A percentile compares a stretch with the other conserved stretches of the same genome.
Evolutionary conservation across 2,113 vertebrate species (phyloP).

Genomic region (Clupea harengus): DNA sequence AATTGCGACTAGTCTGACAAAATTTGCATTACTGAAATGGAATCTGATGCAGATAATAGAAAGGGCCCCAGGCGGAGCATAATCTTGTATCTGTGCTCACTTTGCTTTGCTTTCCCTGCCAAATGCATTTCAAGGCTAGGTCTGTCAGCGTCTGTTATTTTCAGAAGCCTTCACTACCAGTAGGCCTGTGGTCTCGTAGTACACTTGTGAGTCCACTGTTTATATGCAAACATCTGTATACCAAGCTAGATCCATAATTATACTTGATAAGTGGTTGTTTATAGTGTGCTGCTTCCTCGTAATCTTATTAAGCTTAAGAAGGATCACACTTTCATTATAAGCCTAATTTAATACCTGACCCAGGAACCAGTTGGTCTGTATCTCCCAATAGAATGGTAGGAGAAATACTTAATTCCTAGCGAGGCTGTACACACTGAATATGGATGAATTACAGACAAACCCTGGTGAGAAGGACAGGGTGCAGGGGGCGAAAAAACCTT

Average conservation of each 20-base stretch:
- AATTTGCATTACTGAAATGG: conserved; percentile 24
- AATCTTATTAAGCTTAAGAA: background rate
- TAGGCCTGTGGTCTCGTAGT: background rate
- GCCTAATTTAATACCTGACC: background rate
- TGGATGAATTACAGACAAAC: conserved; percentile 5
- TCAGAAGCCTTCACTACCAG: background rate
- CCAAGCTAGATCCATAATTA: background rate
- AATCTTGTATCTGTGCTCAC: conserved; percentile 3
- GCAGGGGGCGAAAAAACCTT: conserved; percentile 17
- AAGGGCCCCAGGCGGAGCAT: background rate
- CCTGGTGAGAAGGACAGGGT: background rate
- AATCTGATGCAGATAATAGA: conserved; percentile 27
- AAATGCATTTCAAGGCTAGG: conserved; percentile 9
- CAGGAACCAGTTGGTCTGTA: background rate
- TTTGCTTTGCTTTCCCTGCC: conserved; percentile 18
- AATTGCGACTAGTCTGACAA: conserved; percentile 1
- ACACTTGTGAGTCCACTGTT: background rate
- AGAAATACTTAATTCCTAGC: background rate
- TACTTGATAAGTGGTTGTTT: background rate
- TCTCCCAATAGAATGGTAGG: background rate
- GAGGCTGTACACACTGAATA: background rate
- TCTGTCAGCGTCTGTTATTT: conserved; percentile 21
- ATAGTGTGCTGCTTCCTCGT: background rate
- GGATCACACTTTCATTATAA: background rate
- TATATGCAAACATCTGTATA: background rate